Base-by-base conservation (phyloP, 2,797 vertebrate genomes). In the Anas acuta region DNA sequence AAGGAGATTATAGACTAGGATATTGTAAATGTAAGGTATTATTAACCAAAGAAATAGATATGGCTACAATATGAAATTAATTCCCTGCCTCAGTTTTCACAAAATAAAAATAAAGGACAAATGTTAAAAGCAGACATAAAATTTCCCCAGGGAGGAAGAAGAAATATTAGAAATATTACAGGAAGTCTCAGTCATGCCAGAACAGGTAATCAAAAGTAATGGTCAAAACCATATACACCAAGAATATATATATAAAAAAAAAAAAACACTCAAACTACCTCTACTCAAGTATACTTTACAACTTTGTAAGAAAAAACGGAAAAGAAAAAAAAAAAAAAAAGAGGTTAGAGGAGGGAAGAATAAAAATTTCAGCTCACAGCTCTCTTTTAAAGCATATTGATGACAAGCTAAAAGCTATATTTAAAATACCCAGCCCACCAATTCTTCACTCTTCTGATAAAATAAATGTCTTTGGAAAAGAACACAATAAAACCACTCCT, bases 141-240 rank as follows among this genome's bases (percentile, higher is more conserved):
- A 90, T 96, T 97, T 98, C 97, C 97, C 95, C 49, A 56, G 96
- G 88, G 97, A 97, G 72, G 91, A 92, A 96, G 85, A 97, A 97
- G 87, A 97, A 97, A 95, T 97, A 96, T 94, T 96, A 94, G 95
- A 97, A 97, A 97, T 97, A 96, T 95, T 97, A 96, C 95, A 98
- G 97, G 97, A 98, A 97, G 96, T 92, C 94, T 96, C 35, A 0
- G 90, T 93, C 94, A 95, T 97, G 83, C 96, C 89, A 96, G 96
- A 96, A 96, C 87, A 96, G 89, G 96, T 96, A 97, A 97, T 98
- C 97, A 97, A 97, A 98, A 97, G 92, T 97, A 97, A 97, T 96
- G 90, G 89, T 77, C 90, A 95, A 96, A 97, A 95, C 64, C 25
- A 61, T 93, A 92, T 77, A 96, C 57, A 92, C n/a, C 93, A 87